phyloP scores from a whole-genome alignment of 23 tunicate genomes.

The Ciona savignyi region DNA sequence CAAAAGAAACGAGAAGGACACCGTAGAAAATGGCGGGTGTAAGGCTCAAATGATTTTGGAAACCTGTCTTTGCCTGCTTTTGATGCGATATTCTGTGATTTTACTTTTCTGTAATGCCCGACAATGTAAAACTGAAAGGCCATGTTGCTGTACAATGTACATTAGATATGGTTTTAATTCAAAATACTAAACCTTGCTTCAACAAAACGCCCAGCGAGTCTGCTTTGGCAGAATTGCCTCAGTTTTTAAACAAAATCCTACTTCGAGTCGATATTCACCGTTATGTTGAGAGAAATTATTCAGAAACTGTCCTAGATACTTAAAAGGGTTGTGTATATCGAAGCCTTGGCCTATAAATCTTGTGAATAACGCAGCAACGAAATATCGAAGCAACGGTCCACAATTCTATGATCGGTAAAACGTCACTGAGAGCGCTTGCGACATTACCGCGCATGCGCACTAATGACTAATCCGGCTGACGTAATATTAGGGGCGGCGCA shows the following conservation, averaged over 20 bases:
- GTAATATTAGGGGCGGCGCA: neutral
- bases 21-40: constrained; percentile 7
- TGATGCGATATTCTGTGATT: too few species aligned
- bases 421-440: neutral
- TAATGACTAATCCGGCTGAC: neutral
- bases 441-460: neutral
- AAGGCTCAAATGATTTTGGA: neutral
- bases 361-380: neutral
- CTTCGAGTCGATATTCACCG: neutral
- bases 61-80: neutral
- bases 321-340: constrained; percentile 1
- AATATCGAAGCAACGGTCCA: neutral
- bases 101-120: neutral
- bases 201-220: neutral
- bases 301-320: neutral
- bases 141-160: neutral
- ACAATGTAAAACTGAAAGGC: neutral
- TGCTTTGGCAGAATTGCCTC: neutral
- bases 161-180: neutral
- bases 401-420: neutral
- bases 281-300: neutral
- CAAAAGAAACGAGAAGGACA: constrained; percentile 1
- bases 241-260: neutral
- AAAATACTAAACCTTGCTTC: neutral
- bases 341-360: neutral